Evolutionary conservation across 1,140 invertebrate species (phyloP), one percentile per base, ranked within the genome.

Genomic region (Ctenoplectra terminalis): DNA sequence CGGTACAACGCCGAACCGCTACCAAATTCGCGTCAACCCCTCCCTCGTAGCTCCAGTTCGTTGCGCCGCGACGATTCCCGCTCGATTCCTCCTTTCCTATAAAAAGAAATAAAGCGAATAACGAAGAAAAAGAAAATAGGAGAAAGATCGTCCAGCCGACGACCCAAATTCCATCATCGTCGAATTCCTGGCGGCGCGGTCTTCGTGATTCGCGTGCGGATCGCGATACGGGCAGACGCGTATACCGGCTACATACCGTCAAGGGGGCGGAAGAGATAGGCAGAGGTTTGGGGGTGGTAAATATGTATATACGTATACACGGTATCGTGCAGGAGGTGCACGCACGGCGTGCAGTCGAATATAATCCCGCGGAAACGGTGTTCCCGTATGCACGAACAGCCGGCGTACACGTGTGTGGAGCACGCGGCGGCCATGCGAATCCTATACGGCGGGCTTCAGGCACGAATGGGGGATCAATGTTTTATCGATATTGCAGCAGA

Each of bases 381-480:
- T 86, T 87, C 71, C 46, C 69, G 72, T 87, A 87, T 87, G 78
- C 86, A 87, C 82, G 86, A 69, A 72, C 67, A 58, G 61, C 54
- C 72, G 48, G 20, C 70, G 58, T 82, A 69, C 34, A 29, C 69
- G 69, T 87, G 81, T 77, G 81, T 58, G 77, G 50, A 50, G 54
- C 46, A 61, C 84, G 52, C 58, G 58, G 70, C 34, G 26, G 76
- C 87, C 83, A 81, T 81, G 83, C 50, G 89, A 91, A 91, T 91
- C 90, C 90, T 90, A 90, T 87, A 88, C 89, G 67, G 67, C 64
- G 76, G 83, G 83, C 81, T 90, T 83, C 82, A 69, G 86, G 89
- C 90, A 91, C 90, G 90, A 91, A 91, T 91, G 81, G 86, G 73
- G 88, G 90, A 91, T 91, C 90, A 91, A 90, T 91, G 90, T 91